Evolutionary conservation across 1,140 invertebrate species (phyloP), one percentile per base, ranked within the genome.

Genomic region (Drosophila bipectinata): DNA sequence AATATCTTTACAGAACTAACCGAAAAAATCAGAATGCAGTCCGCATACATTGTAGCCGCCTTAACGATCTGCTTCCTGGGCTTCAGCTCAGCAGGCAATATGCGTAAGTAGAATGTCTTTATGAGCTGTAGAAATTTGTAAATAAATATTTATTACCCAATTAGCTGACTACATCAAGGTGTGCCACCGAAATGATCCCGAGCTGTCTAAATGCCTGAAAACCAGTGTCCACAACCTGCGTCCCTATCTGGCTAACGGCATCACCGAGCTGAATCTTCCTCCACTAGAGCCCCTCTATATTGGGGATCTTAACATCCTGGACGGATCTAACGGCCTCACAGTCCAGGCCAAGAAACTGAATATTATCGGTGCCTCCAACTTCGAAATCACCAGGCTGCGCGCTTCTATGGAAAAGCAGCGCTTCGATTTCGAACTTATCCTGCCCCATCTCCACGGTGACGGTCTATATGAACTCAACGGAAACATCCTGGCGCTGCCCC

Each of bases 91-190:
- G 77, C 77, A 6, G 34, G 8, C 18, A 74, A 28, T 30, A 89
- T 89, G 77, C 84, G 84, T 88, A 61, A 80, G 84, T 84, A 21
- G 4, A 24, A 10, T 9, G 2, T 9, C 1, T 0, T 9, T 8
- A 8, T 44, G 41, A 44, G n/a, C 6, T 37, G 2, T 10, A 37
- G 0, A n/a, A 1, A 12, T 37, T 12, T n/a, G 4, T 37, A 4
- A 12, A 9, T 41, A 0, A 21, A 47, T 47, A 18, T 21, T 24
- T 15, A 15, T 15, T 30, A 10, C 18, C 34, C 1, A 7, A 14
- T n/a, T 24, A 95, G 95, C 95, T 18, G 93, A 94, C 28, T 95
- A 94, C 61, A 83, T 95, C 9, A 92, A 94, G 39, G 91, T 95
- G 26, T 95, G 95, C 74, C 93, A 93, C 39, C 92, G 91, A 57